Evolutionary conservation across 2,797 vertebrate genomes (phyloP), one percentile per base, ranked within the genome.

Genomic region (Myripristis murdjan): DNA sequence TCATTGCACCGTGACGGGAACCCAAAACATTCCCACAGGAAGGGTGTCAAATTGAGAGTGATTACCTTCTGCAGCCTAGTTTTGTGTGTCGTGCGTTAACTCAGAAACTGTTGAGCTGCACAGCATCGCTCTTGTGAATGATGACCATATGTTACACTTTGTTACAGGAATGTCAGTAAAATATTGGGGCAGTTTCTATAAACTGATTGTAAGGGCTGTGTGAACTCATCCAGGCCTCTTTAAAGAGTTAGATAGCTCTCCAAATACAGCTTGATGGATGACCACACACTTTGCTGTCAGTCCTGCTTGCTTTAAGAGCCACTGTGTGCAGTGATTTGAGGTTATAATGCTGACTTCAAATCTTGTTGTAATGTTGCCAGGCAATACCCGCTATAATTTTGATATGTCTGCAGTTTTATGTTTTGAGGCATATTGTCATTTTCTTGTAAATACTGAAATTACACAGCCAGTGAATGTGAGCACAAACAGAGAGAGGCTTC

Each of bases 231-330:
- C 54, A 59, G 61, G 51, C 39, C 28, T 67, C 51, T 72, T 70
- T 37, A 82, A 62, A 66, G 59, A 41, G 49, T 88, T 67, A 70
- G 56, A 64, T 63, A 23, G 54, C 62, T 62, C 49, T 73, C 53
- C 49, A 71, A 76, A 87, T 49, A 18, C 69, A 70, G 65, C 28
- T 49, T 87, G 83, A 86, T 86, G 57, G 76, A 88, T 75, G 77
- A 35, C 60, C 33, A 12, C 55, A 23, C 66, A 8, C 52, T 24
- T 10, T 4, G 58, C 73, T 72, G 65, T 81, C 83, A 74, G 46
- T 43, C 28, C 71, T 33, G 5, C 61, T 76, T 24, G 51, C 64
- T 61, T 53, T 57, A 77, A 77, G 64, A 59, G 47, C 63, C 57
- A 52, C 51, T 28, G 23, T 65, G 57, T 64, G 47, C 68, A 54